phyloP scores from a whole-genome alignment of 2,888 invertebrate species.

The Drosophila mercatorum region DNA sequence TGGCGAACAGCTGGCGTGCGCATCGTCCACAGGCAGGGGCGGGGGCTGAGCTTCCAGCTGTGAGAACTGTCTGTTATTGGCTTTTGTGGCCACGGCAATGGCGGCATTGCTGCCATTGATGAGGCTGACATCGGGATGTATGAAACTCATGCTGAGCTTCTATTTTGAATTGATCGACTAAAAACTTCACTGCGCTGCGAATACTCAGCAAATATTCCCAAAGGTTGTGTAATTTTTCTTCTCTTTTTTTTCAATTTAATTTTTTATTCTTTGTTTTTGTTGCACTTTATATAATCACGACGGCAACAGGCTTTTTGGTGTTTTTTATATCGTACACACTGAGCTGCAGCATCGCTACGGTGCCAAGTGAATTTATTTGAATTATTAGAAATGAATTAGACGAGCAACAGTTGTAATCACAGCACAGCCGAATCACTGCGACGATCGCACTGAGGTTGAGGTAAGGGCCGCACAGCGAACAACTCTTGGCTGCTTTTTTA shows the following conservation, averaged over 20 bases:
- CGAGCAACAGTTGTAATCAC: constrained; percentile 32
- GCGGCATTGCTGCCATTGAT: constrained; percentile 22
- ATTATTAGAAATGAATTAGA: constrained; percentile 10
- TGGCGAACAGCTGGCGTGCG: constrained; percentile 24
- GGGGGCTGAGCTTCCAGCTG: constrained; percentile 6
- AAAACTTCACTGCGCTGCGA: constrained; percentile 5
- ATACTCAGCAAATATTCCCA: constrained; percentile 18
- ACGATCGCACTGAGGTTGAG: constrained; percentile 23
- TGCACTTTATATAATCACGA: constrained; percentile 57
- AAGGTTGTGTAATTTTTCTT: constrained; percentile 50
- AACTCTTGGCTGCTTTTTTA: constrained; percentile 22
- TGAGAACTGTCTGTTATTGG: constrained; percentile 14
- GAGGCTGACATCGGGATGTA: constrained; percentile 65
- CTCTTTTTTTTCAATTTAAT: constrained; percentile 10
- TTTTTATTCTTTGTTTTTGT: constrained; percentile 7
- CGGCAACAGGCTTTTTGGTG: constrained; percentile 1
- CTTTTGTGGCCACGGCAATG: constrained; percentile 3
- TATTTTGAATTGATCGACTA: background rate
- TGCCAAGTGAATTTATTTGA: constrained; percentile 4
- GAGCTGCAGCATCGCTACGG: constrained; percentile 15
- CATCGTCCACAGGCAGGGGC: background rate
- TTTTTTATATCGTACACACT: constrained; percentile 3
- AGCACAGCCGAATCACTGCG: constrained; percentile 16
- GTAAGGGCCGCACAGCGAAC: constrained; percentile 32
- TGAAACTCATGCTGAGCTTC: constrained; percentile 62